Percentiles rank a stretch among this genome's conserved stretches.
Conservation (phyloP, 1,140 invertebrate genomes). For the Stegodyphus dumicola region DNA sequence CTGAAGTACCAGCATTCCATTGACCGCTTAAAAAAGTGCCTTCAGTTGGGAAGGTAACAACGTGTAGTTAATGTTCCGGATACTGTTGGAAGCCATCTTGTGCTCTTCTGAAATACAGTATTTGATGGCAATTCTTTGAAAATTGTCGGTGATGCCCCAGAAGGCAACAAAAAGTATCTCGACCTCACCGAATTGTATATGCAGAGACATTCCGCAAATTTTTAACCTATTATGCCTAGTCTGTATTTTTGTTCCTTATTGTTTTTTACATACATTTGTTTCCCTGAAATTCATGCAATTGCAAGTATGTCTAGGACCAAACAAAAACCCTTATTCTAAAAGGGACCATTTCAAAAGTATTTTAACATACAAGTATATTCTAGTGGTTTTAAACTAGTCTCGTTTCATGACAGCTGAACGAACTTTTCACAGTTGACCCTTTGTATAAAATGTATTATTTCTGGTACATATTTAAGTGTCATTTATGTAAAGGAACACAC, state of each 20-base stretch:
- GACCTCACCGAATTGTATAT: no score
- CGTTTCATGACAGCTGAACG: constrained; percentile 8
- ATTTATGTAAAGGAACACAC: constrained; percentile 9
- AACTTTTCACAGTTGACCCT: constrained; percentile 6
- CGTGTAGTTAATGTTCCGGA: no score
- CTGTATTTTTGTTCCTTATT: background rate
- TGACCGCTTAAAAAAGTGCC: constrained; percentile 60
- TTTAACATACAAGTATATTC: constrained; percentile 19
- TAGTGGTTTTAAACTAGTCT: constrained; percentile 56
- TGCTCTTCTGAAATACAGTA: no score
- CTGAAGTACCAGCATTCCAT: constrained; percentile 62
- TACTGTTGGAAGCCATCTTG: no score
- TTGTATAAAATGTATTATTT: constrained; percentile 46
- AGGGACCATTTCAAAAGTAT: constrained; percentile 51
- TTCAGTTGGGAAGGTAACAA: constrained; percentile 52
- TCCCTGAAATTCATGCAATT: background rate
- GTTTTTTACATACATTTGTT: background rate
- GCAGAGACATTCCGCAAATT: background rate
- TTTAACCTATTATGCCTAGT: background rate
- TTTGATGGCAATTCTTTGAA: no score
- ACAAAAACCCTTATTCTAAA: constrained; percentile 3
- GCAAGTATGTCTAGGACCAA: constrained; percentile 47
- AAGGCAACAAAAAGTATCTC: no score
- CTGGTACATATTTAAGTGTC: constrained; percentile 21
- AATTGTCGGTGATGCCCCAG: no score